A percentile compares a stretch with the other conserved stretches of the same genome.
Evolutionary conservation across 1,140 invertebrate genomes (phyloP).

Genomic region (Halesus radiatus): DNA sequence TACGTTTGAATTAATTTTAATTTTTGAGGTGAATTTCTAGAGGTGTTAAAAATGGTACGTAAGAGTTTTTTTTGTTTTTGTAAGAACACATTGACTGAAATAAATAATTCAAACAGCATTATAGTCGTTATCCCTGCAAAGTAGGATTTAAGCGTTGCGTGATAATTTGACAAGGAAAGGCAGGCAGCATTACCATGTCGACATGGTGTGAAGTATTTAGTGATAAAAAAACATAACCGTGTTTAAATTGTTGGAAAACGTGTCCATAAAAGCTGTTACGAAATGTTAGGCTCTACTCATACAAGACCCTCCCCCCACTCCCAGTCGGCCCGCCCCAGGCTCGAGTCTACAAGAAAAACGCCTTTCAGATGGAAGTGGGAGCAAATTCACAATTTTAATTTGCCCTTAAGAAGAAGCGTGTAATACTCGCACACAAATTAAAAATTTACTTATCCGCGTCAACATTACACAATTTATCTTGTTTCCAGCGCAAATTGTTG

Average conservation of each 20-base stretch:
- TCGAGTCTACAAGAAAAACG: conserved; percentile 16
- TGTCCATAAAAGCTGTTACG: conserved; percentile 14
- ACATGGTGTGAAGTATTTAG: not conserved
- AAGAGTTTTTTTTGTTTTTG: no score
- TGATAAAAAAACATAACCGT: not conserved
- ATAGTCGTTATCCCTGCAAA: not conserved
- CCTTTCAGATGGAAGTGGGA: conserved; percentile 22
- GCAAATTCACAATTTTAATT: conserved; percentile 49
- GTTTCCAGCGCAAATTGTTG: conserved; percentile 39
- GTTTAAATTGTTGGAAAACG: conserved; percentile 11
- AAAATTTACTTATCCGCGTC: conserved; percentile 44
- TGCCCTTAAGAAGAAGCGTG: conserved; percentile 33
- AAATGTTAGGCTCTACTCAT: conserved; percentile 16
- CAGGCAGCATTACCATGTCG: not conserved
- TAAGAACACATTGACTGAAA: no score
- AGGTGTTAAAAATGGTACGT: no score
- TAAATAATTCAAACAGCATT: no score
- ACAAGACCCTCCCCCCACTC: not conserved
- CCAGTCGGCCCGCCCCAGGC: not conserved
- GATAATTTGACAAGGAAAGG: not conserved
- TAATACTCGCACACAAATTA: conserved; percentile 49
- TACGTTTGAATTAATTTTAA: no score
- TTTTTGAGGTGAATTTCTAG: no score
- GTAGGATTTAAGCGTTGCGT: not conserved
- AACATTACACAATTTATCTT: conserved; percentile 46